Percentiles rank a stretch among this genome's conserved stretches.
Evolutionary conservation across 1,140 invertebrate genomes (phyloP).

Genomic region (Rhagoletis pomonella): DNA sequence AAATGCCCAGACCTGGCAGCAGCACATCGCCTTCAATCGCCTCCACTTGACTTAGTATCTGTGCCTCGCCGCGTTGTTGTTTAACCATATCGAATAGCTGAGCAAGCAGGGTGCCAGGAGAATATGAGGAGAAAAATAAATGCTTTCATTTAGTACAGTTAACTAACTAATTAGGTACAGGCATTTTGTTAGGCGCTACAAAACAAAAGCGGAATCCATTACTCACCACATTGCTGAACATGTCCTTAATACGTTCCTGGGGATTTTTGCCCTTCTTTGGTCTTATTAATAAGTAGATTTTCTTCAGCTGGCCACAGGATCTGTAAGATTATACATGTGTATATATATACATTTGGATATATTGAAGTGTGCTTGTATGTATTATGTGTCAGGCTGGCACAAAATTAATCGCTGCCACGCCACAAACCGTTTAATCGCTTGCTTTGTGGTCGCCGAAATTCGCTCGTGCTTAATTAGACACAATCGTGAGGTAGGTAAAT

Average conservation of each 20-base stretch:
- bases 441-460: background rate
- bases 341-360: background rate
- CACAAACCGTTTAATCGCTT: background rate
- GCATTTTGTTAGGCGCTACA: background rate
- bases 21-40: slow-evolving; percentile 87
- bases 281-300: slow-evolving; percentile 86
- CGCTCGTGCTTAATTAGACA: background rate
- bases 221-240: slow-evolving; percentile 81
- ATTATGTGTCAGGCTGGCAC: background rate
- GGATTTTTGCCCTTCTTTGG: slow-evolving; percentile 86
- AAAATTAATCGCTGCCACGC: slow-evolving; percentile 49
- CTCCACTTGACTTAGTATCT: slow-evolving; percentile 80
- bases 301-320: slow-evolving; percentile 79
- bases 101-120: background rate
- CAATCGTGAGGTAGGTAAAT: background rate
- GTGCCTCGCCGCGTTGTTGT: slow-evolving; percentile 75
- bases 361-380: background rate
- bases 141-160: slow-evolving; percentile 10
- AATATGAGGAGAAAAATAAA: background rate
- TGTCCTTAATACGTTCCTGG: slow-evolving; percentile 81
- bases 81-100: slow-evolving; percentile 87
- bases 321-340: slow-evolving; percentile 61
- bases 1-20: slow-evolving; percentile 83
- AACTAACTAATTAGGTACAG: slow-evolving; percentile 7
- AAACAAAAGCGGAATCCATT: background rate